Base-by-base conservation (phyloP, 1,140 invertebrate genomes). In the Kradibia gibbosae region DNA sequence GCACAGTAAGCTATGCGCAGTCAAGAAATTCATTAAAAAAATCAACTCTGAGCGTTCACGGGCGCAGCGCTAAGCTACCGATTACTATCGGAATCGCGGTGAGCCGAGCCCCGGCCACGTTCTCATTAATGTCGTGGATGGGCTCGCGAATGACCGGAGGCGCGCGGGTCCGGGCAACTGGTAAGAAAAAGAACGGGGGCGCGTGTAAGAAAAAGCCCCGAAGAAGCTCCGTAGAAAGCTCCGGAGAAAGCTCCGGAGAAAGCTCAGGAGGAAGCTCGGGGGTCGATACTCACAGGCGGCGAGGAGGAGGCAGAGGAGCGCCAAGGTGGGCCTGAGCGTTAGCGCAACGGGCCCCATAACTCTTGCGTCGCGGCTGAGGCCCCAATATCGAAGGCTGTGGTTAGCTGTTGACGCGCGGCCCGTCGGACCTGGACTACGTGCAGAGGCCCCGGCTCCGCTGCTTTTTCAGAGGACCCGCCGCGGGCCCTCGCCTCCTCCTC, bases 401-500 rank as follows among this genome's bases (percentile, higher is more conserved):
- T 71, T 45, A 73, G 55, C 70, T 80, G 55, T 74, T 50, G 42
- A 80, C 70, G 57, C 67, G 50, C 8, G 36, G 45, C 57, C 42
- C 50, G 78, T 31, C 72, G 48, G 39, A 13, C 36, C 45, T n/a
- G n/a, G 73, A 81, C 80, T 81, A 76, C 48, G 70, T 73, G 48
- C 62, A 73, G 10, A 28, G 53, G 71, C 65, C 73, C 55, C 55
- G 65, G 50, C 60, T 55, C 72, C 48, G 67, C 48, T 48, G 73
- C 71, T 81, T 76, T 81, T 81, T 81, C 76, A 81, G 70, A 28
- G 70, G 60, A n/a, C 36, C 76, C 57, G 79, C 22, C 42, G 31
- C 57, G 31, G 34, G 73, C 15, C n/a, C 71, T 72, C 42, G 39
- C 25, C 42, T 39, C 42, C 4, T 62, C 31, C 45, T 48, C 17